phyloP scores from a whole-genome alignment of 2,797 vertebrate genomes.

The Setipinna tenuifilis region DNA sequence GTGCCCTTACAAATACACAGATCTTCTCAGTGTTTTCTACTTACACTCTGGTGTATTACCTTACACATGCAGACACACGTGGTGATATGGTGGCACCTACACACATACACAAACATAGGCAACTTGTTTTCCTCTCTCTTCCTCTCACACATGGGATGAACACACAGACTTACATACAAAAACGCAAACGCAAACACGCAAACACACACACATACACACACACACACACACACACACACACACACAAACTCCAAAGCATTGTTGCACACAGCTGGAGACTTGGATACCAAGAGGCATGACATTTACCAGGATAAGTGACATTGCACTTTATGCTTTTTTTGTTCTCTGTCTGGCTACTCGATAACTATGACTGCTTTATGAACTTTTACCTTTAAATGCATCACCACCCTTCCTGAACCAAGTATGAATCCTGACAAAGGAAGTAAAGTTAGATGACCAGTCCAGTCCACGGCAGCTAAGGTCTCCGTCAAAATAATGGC shows the following conservation, averaged over 20 bases:
- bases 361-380: background rate
- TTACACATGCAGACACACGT: too few relatives aligned
- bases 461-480: background rate
- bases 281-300: too few relatives aligned
- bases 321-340: background rate
- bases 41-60: too few relatives aligned
- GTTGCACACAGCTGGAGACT: background rate
- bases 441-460: background rate
- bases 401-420: constrained; percentile 7
- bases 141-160: background rate
- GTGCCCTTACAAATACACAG: background rate
- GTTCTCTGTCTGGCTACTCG: background rate
- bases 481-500: background rate
- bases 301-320: background rate
- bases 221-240: background rate
- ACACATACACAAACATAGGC: too few relatives aligned
- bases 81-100: too few relatives aligned
- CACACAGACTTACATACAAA: background rate
- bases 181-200: constrained; percentile 9
- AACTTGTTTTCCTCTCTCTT: too few relatives aligned
- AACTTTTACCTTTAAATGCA: background rate
- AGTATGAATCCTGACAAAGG: background rate
- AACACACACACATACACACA: constrained; percentile 3
- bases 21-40: background rate
- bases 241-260: background rate